These are phyloP conservation scores for Paratrypauchen microcephalus DNA, from an alignment of 2,797 vertebrate species.

Conservation along the genomic window DNA sequence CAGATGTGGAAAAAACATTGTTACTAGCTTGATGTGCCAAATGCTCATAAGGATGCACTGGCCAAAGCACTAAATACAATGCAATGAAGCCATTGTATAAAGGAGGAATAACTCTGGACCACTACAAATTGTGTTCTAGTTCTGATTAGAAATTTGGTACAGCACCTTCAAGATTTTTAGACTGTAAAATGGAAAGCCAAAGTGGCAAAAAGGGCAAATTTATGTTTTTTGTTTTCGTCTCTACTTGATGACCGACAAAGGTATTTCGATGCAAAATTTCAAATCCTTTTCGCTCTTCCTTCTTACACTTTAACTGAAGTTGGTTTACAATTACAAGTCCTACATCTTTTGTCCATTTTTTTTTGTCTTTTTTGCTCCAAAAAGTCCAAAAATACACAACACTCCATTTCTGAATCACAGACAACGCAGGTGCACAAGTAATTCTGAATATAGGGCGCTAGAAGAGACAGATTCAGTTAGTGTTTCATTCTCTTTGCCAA, in stretches of 20 bases:
- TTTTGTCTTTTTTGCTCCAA: not conserved
- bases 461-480: slow-evolving; percentile 47
- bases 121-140: no score
- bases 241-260: not conserved
- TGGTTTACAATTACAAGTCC: not conserved
- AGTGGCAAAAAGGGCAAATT: not conserved
- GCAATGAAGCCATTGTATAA: no score
- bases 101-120: not conserved
- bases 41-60: not conserved
- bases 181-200: not conserved
- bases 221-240: not conserved
- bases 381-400: slow-evolving; percentile 6
- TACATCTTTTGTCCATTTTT: not conserved
- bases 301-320: not conserved
- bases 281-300: not conserved
- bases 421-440: slow-evolving; percentile 30
- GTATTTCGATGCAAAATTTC: not conserved
- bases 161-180: not conserved
- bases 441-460: slow-evolving; percentile 11
- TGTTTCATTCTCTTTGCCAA: slow-evolving; percentile 43
- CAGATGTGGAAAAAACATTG: not conserved
- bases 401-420: slow-evolving; percentile 14
- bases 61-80: not conserved
- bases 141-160: not conserved
- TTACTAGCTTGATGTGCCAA: not conserved